Percentiles rank a stretch among this genome's conserved stretches.
Conservation (phyloP, 2,888 invertebrate species). For the Himalopsyche tibetana region DNA sequence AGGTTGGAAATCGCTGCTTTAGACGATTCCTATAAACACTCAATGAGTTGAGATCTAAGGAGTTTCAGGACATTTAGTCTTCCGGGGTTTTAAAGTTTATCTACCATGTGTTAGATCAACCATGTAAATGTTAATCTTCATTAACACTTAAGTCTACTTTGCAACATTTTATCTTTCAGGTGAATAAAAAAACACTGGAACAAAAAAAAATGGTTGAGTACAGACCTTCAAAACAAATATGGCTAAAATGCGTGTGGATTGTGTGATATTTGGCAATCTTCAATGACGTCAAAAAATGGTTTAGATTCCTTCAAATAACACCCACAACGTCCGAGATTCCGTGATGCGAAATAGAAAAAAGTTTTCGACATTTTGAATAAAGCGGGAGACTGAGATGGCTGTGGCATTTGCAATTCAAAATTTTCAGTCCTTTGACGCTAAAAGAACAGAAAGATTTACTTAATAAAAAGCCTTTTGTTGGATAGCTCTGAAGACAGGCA, state of each 20-base stretch:
- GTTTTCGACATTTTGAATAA: constrained; percentile 26
- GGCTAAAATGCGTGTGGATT: not conserved
- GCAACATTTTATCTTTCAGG: too few species aligned
- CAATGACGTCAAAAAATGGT: not conserved
- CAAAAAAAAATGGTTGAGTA: not conserved
- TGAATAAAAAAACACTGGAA: not conserved
- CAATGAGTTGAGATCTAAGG: too few species aligned
- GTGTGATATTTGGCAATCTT: not conserved
- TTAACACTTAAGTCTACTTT: too few species aligned
- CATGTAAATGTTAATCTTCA: too few species aligned
- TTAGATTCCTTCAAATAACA: not conserved
- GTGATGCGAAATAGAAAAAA: constrained; percentile 10
- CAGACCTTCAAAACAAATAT: too few species aligned
- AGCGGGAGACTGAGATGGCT: constrained; percentile 17
- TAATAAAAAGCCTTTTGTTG: constrained; percentile 11
- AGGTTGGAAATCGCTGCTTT: too few species aligned
- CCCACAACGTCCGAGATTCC: not conserved
- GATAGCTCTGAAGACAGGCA: constrained; percentile 7
- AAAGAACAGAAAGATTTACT: constrained; percentile 30
- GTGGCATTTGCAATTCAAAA: constrained; percentile 17
- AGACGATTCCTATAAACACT: too few species aligned
- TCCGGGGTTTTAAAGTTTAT: too few species aligned
- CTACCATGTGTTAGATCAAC: too few species aligned
- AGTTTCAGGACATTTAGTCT: too few species aligned
- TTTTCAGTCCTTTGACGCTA: constrained; percentile 33